phyloP scores from a whole-genome alignment of 1,140 invertebrate genomes.

The Philopotamus ludificatus region DNA sequence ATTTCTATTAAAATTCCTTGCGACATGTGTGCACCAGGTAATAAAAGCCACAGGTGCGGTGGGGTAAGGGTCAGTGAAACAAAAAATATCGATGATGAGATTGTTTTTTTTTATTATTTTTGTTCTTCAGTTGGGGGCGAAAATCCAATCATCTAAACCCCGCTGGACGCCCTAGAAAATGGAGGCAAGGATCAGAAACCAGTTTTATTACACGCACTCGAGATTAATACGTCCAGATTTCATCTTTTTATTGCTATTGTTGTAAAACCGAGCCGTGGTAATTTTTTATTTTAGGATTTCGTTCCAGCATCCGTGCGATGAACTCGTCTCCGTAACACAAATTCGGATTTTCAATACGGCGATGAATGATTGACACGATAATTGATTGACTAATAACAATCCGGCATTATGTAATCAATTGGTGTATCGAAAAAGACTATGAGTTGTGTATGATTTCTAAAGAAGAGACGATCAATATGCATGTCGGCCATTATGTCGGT shows the following conservation, averaged over 20 bases:
- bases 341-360: no score
- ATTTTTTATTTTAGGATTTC: no score
- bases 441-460: no score
- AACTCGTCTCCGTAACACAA: no score
- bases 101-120: constrained; percentile 1
- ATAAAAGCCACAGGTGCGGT: not conserved
- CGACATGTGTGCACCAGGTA: constrained; percentile 20
- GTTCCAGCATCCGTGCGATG: not conserved
- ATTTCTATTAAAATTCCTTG: constrained; percentile 37
- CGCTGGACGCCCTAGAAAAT: constrained; percentile 16
- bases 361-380: no score
- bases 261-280: no score
- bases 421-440: no score
- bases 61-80: constrained; percentile 11
- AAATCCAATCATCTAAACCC: constrained; percentile 26
- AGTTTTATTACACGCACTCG: not conserved
- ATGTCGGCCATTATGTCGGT: no score
- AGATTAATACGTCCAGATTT: constrained; percentile 1
- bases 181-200: constrained; percentile 3
- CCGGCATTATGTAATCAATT: no score
- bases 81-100: constrained; percentile 28
- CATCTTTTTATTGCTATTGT: not conserved
- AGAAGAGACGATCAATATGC: no score
- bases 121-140: not conserved
- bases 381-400: no score